These are phyloP conservation scores for Sesamia nonagrioides DNA, from an alignment of 1,140 invertebrate species.

Conservation along the genomic window DNA sequence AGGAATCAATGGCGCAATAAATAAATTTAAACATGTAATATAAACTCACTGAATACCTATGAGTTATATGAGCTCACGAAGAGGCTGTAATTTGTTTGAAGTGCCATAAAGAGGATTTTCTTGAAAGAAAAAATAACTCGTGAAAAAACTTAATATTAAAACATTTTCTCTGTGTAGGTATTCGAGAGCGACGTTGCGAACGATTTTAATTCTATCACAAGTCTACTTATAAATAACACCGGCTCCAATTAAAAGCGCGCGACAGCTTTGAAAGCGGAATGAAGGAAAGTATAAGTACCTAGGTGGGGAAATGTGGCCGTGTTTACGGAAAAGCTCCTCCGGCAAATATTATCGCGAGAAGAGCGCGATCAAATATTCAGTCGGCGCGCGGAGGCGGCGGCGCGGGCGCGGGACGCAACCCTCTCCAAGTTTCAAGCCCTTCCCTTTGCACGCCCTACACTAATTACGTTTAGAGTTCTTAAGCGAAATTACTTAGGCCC, in stretches of 20 bases:
- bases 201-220: slow-evolving; percentile 85
- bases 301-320: slow-evolving; percentile 81
- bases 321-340: slow-evolving; percentile 85
- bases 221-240: slow-evolving; percentile 82
- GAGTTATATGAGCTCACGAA: slow-evolving; percentile 52
- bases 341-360: slow-evolving; percentile 86
- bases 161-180: slow-evolving; percentile 67
- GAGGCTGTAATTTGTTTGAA: slow-evolving; percentile 75
- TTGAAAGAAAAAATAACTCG: slow-evolving; percentile 71
- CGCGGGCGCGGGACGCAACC: slow-evolving; percentile 85
- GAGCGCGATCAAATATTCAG: slow-evolving; percentile 87
- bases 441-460: slow-evolving; percentile 88
- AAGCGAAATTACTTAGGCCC: slow-evolving; percentile 89
- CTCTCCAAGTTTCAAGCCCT: slow-evolving; percentile 88
- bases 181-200: slow-evolving; percentile 75
- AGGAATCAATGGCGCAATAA: slow-evolving; percentile 44
- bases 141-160: slow-evolving; percentile 83
- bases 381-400: slow-evolving; percentile 75
- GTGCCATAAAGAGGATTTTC: slow-evolving; percentile 73
- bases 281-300: slow-evolving; percentile 77
- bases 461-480: slow-evolving; percentile 89
- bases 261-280: slow-evolving; percentile 82
- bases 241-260: slow-evolving; percentile 82
- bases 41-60: slow-evolving; percentile 46
- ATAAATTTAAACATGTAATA: slow-evolving; percentile 49